Conservation (phyloP, 2,888 invertebrate genomes). For the Drosophila suboccidentalis region DNA sequence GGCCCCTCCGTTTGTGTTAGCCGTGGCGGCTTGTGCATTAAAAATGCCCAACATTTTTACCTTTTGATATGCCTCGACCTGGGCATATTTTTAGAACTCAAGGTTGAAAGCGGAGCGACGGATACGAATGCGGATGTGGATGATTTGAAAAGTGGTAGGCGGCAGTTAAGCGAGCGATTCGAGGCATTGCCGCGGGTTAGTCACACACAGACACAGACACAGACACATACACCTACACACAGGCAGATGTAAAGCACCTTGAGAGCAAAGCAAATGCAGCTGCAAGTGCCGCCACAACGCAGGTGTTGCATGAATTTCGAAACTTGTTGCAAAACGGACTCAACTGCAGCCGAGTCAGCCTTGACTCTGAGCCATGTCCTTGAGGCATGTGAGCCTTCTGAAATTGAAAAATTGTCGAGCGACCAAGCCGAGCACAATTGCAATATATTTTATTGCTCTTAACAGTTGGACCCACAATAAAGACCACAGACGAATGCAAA, state of each 20-base stretch:
- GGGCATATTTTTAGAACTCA: constrained; percentile 73
- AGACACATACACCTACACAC: constrained; percentile 1
- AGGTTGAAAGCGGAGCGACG: constrained; percentile 61
- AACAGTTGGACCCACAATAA: not conserved
- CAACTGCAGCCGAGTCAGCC: constrained; percentile 54
- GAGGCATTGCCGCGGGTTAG: constrained; percentile 33
- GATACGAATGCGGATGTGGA: constrained; percentile 76
- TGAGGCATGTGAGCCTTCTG: constrained; percentile 50
- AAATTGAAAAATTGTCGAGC: constrained; percentile 70
- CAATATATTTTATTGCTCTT: constrained; percentile 20
- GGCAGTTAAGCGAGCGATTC: constrained; percentile 52
- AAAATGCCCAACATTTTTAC: constrained; percentile 62
- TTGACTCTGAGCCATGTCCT: constrained; percentile 73
- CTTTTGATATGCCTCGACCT: constrained; percentile 69
- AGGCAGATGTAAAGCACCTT: constrained; percentile 47
- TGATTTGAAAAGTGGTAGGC: constrained; percentile 78
- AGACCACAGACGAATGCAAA: not conserved
- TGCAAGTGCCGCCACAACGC: constrained; percentile 25
- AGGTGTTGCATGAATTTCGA: constrained; percentile 47
- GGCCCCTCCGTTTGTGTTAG: constrained; percentile 43
- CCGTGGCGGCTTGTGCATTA: constrained; percentile 57
- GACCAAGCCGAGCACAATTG: not conserved
- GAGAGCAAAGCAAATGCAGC: constrained; percentile 52
- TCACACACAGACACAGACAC: constrained; percentile 13
- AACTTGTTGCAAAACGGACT: constrained; percentile 70